Base-by-base conservation (phyloP, 2,113 vertebrate species). In the Pyxicephalus adspersus region DNA sequence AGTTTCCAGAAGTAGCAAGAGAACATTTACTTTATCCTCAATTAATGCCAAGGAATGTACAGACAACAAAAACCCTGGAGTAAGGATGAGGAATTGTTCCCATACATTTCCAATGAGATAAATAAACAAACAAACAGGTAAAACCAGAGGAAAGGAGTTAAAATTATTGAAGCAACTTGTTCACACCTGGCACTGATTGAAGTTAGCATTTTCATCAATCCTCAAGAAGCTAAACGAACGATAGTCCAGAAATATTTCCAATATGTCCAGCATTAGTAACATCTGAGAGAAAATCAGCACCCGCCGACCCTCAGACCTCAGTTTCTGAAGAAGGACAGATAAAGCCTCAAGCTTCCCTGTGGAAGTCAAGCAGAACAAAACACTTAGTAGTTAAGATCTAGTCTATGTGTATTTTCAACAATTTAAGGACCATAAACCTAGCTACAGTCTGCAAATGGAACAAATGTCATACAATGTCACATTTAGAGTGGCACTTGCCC, bases 311-410 rank as follows among this genome's bases (percentile, higher is more conserved):
- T 99, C 98, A 0, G 94, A 93, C 70, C 91, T 91, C 45, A 97
- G 88, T 87, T 97, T 99, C 83, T 95, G 95, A 34, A 99, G 95
- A 63, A 99, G 86, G 82, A 98, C 89, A 3, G 95, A 95, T 28
- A 99, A 89, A 9, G 97, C 97, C 86, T 99, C 97, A 83, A 99
- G 84, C 90, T 99, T 99, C 68, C 98, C 98, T 99, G 3, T 9
- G 38, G 13, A 23, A 45, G 20, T 6, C 7, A 70, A 70, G 16
- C 3, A 50, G 13, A 2, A 18, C n/a, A 45, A 45, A 18, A 26
- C 8, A 70, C 15, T 6, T 2, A 51, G 2, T 23, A 0, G 17
- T 45, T 45, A 6, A 23, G 26, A 31, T 7, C 28, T 5, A 5
- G 3, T 34, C 16, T 19, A 64, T 31, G 31, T 34, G 31, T 6